These are phyloP conservation scores for Clarias platycephalus DNA, from an alignment of 2,797 vertebrate species.

Conservation along the genomic window DNA sequence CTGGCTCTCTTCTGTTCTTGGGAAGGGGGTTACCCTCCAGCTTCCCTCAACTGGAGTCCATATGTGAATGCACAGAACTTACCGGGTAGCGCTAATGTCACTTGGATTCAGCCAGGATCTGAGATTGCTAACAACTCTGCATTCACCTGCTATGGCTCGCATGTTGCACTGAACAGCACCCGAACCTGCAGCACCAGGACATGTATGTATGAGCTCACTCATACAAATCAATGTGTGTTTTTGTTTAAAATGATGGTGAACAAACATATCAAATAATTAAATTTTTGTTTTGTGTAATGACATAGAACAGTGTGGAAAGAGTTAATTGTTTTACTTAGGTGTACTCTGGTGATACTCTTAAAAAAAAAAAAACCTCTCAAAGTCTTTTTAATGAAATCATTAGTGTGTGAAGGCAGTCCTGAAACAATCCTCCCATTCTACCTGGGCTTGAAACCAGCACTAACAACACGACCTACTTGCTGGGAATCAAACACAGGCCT, in stretches of 20 bases:
- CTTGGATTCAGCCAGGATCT: conserved; percentile 67
- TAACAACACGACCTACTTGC: too few relatives aligned
- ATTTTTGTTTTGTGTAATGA: not conserved
- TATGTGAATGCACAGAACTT: conserved; percentile 50
- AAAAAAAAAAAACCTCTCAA: not conserved
- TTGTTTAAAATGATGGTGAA: not conserved
- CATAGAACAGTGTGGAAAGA: not conserved
- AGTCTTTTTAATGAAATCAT: not conserved
- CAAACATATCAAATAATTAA: not conserved
- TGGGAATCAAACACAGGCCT: too few relatives aligned
- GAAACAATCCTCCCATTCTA: not conserved
- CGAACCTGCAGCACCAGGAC: conserved; percentile 71
- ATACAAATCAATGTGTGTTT: not conserved
- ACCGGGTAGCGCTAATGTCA: conserved; percentile 66
- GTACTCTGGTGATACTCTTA: too few relatives aligned
- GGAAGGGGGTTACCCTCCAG: conserved; percentile 79
- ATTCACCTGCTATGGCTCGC: conserved; percentile 80
- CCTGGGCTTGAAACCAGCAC: too few relatives aligned
- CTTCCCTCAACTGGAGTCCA: conserved; percentile 76
- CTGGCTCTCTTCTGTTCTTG: conserved; percentile 82
- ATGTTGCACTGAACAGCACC: conserved; percentile 68
- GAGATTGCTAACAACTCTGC: conserved; percentile 71
- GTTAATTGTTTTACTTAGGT: not conserved
- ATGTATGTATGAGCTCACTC: conserved; percentile 74
- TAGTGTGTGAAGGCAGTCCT: not conserved